Evolutionary conservation across 2,888 invertebrate species (phyloP), one percentile per base, ranked within the genome.

Genomic region (Mesodorylaimus sp.): DNA sequence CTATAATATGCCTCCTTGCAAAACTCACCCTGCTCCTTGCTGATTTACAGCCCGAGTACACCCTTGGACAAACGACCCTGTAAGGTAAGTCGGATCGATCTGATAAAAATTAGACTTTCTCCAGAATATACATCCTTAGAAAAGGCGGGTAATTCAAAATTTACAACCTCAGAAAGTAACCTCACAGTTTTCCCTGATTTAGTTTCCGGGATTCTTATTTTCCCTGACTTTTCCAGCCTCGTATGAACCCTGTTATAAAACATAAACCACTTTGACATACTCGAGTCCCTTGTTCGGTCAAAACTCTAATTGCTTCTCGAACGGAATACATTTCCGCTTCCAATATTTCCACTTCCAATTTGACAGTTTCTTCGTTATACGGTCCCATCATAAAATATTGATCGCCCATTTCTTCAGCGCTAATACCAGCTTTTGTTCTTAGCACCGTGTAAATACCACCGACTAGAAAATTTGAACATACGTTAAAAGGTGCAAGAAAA

Each of bases 401-500:
- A 60, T 97, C 93, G 0, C 97, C 97, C 77, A 95, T 79, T 72
- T 99, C 97, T 65, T 93, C 93, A 0, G 86, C 85, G 1, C 89
- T 89, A 0, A 93, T 83, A 62, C 80, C 88, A 0, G 97, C 91
- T 69, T 99, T 99, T 0, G 93, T 91, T 58, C 93, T 76, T 56
- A 99, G 89, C 1, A 99, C 97, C 0, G 95, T 97, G 70, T 99
- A 97, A 64, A 99, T 99, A 24, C 97, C 97, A 32, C 97, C 97
- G 60, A 99, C 97, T 88, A 70, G 26, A 75, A 73, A 57, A 43
- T 7, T 41, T 52, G 36, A 21, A 39, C 21, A 39, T n/a, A n/a
- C n/a, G n/a, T n/a, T n/a, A n/a, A n/a, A n/a, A n/a, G n/a, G n/a
- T n/a, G n/a, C n/a, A n/a, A n/a, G n/a, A n/a, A n/a, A n/a, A n/a